Percentiles rank a stretch among this genome's conserved stretches.
phyloP scores from a whole-genome alignment of 2,113 vertebrate species.

The Bujurquina vittata region DNA sequence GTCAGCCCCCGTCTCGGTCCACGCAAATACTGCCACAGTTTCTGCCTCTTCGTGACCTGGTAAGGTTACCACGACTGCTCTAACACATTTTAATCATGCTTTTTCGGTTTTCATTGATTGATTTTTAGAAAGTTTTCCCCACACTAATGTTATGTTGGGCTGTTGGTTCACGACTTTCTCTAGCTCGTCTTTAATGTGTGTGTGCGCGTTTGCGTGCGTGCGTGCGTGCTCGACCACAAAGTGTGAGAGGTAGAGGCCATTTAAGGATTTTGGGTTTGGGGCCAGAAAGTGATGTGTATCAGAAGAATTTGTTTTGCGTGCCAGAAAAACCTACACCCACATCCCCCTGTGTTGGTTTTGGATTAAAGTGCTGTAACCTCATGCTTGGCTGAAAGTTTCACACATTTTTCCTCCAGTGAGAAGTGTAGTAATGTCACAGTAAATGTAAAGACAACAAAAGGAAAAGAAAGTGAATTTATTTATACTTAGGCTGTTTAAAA shows the following conservation, averaged over 20 bases:
- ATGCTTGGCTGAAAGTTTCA: background rate
- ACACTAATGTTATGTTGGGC: background rate
- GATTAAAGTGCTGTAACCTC: background rate
- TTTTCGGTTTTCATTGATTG: background rate
- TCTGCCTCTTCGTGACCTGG: background rate
- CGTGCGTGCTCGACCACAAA: background rate
- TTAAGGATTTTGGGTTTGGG: constrained; percentile 10
- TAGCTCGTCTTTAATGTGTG: background rate
- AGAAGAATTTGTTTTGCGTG: constrained; percentile 56
- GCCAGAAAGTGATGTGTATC: constrained; percentile 11
- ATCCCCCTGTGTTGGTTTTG: constrained; percentile 34
- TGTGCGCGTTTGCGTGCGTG: too few relatives aligned
- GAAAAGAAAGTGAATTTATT: too few relatives aligned
- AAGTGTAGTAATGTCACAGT: background rate
- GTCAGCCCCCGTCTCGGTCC: background rate
- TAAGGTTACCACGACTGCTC: constrained; percentile 2
- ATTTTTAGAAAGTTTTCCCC: background rate
- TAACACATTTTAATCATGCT: too few relatives aligned
- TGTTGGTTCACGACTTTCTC: background rate
- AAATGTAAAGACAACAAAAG: background rate
- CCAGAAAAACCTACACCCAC: constrained; percentile 64
- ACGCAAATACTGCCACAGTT: background rate
- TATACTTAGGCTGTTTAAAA: too few relatives aligned
- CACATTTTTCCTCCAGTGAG: background rate
- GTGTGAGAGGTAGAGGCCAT: background rate